phyloP scores from a whole-genome alignment of 2,113 vertebrate species.

The Pollachius pollachius region DNA sequence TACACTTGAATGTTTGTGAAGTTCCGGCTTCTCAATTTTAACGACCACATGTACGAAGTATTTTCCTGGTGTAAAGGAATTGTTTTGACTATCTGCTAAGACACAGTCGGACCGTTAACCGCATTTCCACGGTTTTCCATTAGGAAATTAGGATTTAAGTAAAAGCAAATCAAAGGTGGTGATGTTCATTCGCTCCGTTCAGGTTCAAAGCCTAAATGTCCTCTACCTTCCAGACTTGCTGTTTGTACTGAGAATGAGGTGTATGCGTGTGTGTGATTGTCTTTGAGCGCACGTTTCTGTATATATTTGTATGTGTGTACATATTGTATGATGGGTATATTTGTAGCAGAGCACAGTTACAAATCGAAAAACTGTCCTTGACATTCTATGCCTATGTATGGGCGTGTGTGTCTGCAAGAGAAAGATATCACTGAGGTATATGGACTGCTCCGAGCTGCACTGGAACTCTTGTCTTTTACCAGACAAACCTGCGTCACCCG shows the following conservation, averaged over 20 bases:
- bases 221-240: slow-evolving; percentile 17
- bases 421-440: slow-evolving; percentile 1
- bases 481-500: slow-evolving; percentile 13
- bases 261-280: slow-evolving; percentile 20
- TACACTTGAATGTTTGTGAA: too few species aligned
- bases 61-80: too few species aligned
- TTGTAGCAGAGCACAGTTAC: slow-evolving; percentile 23
- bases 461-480: slow-evolving; percentile 14
- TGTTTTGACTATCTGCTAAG: too few species aligned
- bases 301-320: slow-evolving; percentile 24
- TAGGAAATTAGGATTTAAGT: not conserved
- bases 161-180: not conserved
- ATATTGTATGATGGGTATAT: slow-evolving; percentile 33
- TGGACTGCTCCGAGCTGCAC: slow-evolving; percentile 2
- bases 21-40: too few species aligned
- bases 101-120: too few species aligned
- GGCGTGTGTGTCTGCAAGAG: not conserved
- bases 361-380: slow-evolving; percentile 1
- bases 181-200: not conserved
- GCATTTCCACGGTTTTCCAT: not conserved
- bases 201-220: slow-evolving; percentile 3
- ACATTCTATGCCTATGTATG: not conserved
- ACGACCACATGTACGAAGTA: too few species aligned
- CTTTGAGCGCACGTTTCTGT: slow-evolving; percentile 16
- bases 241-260: slow-evolving; percentile 12